phyloP scores from a whole-genome alignment of 2,797 vertebrate species.

The Onychomys leucogaster region DNA sequence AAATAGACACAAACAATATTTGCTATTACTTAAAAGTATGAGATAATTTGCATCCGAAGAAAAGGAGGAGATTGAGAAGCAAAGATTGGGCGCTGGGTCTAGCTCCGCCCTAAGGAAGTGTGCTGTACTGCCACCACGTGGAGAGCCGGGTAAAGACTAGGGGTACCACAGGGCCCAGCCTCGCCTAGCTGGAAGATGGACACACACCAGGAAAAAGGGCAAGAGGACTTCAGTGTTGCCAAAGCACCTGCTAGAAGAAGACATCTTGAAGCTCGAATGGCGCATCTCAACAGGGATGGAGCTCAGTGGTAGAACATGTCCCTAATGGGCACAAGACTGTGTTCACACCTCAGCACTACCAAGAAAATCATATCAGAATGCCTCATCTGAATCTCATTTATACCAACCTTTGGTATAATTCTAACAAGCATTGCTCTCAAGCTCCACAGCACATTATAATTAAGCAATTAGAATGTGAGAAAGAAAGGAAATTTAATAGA shows the following conservation, averaged over 20 bases:
- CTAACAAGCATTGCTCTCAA: background rate
- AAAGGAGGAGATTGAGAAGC: background rate
- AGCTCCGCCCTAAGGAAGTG: slow-evolving; percentile 41
- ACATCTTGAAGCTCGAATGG: background rate
- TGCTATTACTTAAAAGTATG: background rate
- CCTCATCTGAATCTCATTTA: background rate
- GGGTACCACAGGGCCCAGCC: background rate
- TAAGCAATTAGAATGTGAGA: background rate
- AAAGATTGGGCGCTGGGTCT: background rate
- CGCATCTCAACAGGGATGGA: background rate
- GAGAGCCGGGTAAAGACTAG: slow-evolving; percentile 15
- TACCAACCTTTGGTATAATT: background rate
- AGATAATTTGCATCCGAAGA: background rate
- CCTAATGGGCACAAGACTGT: background rate
- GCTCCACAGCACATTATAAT: background rate
- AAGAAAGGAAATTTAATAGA: background rate
- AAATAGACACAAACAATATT: slow-evolving; percentile 19
- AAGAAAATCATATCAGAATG: background rate
- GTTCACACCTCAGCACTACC: background rate
- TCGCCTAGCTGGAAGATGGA: background rate
- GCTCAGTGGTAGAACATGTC: background rate
- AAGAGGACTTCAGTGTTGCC: background rate
- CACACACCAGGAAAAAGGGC: background rate
- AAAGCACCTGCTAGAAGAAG: background rate
- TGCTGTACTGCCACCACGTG: slow-evolving; percentile 83